Evolutionary conservation across 2,113 vertebrate genomes (phyloP).

Genomic region (Porphyrio hochstetteri): DNA sequence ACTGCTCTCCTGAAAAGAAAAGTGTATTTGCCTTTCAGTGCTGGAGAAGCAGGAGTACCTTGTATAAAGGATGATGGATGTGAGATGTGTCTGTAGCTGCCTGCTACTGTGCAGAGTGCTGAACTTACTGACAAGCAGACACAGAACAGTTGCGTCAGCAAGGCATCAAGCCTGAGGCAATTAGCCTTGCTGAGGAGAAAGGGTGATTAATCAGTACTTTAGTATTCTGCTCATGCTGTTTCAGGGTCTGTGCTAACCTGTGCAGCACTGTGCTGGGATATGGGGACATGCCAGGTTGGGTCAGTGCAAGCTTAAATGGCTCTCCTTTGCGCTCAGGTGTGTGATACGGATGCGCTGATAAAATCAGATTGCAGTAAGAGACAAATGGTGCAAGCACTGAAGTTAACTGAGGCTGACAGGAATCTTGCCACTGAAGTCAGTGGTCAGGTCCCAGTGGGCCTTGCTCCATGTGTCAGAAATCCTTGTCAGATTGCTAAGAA

Average conservation of each 20-base stretch:
- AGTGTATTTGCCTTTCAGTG: not conserved
- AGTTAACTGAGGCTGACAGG: not conserved
- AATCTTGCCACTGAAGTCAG: not conserved
- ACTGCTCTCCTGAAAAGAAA: not conserved
- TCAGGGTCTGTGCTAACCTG: not conserved
- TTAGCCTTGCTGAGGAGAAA: conserved; percentile 11
- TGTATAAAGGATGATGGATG: not conserved
- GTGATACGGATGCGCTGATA: not conserved
- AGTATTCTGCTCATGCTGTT: not conserved
- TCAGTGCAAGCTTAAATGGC: not conserved
- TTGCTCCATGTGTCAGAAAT: not conserved
- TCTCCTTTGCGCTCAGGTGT: not conserved
- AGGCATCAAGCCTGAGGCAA: not conserved
- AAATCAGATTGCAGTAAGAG: not conserved
- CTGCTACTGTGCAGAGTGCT: not conserved
- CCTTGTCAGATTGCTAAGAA: not conserved
- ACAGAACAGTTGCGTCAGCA: not conserved
- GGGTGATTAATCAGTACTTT: not conserved
- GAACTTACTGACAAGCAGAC: conserved; percentile 9
- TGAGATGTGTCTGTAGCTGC: not conserved
- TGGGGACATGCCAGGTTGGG: not conserved
- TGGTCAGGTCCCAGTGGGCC: not conserved
- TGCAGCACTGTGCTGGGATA: not conserved
- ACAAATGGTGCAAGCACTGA: not conserved
- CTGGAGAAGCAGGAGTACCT: not conserved